Conservation (phyloP, 1,140 invertebrate species). For the Physella acuta region DNA sequence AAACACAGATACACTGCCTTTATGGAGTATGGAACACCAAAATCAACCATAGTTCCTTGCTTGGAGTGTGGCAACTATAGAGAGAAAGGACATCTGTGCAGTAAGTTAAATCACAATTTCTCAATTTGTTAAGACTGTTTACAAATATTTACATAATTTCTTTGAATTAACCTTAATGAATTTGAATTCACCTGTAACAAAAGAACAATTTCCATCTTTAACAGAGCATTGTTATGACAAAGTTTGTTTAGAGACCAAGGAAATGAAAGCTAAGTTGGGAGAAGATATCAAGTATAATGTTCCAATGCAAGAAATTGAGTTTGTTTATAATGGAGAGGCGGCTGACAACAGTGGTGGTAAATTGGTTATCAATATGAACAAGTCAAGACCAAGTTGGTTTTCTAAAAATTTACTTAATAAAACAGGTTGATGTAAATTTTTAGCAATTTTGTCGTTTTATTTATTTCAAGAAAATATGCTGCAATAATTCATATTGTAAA, state of each 20-base stretch:
- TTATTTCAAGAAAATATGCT: too few species aligned
- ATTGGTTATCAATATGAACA: slow-evolving; percentile 19
- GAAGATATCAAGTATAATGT: slow-evolving; percentile 18
- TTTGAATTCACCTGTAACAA: too few species aligned
- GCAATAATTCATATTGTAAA: too few species aligned
- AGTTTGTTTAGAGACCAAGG: slow-evolving; percentile 17
- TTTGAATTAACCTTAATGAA: too few species aligned
- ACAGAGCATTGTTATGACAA: slow-evolving; percentile 20
- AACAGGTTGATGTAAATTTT: slow-evolving; percentile 1
- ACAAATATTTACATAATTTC: too few species aligned
- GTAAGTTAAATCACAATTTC: too few species aligned
- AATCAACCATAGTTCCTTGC: slow-evolving; percentile 21
- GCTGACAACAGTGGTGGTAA: background rate
- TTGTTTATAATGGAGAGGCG: slow-evolving; percentile 19
- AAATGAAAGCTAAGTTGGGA: slow-evolving; percentile 25
- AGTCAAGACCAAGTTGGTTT: slow-evolving; percentile 23
- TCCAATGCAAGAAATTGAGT: slow-evolving; percentile 18
- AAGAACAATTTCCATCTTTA: background rate
- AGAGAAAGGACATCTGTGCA: slow-evolving; percentile 24
- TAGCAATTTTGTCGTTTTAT: background rate
- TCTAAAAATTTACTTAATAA: slow-evolving; percentile 21
- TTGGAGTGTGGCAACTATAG: slow-evolving; percentile 26
- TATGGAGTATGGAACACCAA: slow-evolving; percentile 10
- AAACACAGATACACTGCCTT: slow-evolving; percentile 5
- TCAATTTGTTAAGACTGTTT: too few species aligned